Evolutionary conservation across 2,113 vertebrate species (phyloP), one percentile per base, ranked within the genome.

Genomic region (Chaenocephalus aceratus): DNA sequence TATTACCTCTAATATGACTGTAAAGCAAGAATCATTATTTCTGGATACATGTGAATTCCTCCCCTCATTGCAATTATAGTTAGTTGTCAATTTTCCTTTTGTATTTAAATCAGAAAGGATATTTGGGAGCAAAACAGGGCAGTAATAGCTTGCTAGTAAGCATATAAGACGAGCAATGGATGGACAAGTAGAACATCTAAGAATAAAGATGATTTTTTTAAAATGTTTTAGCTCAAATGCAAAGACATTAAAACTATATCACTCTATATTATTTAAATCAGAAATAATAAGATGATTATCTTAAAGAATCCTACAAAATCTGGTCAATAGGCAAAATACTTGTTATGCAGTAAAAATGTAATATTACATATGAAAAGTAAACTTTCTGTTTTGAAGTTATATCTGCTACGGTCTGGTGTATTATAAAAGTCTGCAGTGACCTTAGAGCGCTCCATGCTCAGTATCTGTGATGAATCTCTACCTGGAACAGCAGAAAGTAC

Each of bases 401-500:
- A 67, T 72, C 18, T 70, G 6, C 72, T 26, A 51, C 51, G 41
- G 48, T 75, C 68, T 54, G 14, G 53, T 67, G n/a, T 48, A 77
- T 77, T 53, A 77, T 66, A n/a, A 58, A 41, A n/a, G 30, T 69
- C 23, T 58, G 30, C 49, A 48, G 46, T 41, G 15, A 78, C 26
- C 23, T 44, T 57, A 16, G 51, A 26, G 46, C 49, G 41, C 69
- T 60, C n/a, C 26, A 36, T 64, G 63, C 72, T 70, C 56, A 26
- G 14, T 26, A 65, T 61, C 60, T 73, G 36, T 3, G 10, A 69
- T 80, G 10, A 78, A 52, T 84, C 49, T 75, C 41, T 21, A 64
- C 67, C 76, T 66, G 75, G 72, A 76, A 74, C 65, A 21, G 66
- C 36, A 60, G 41, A 44, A 53, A 77, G 63, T 77, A 82, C 79